Evolutionary conservation across 2,113 vertebrate species (phyloP).

Genomic region (Bos taurus): DNA sequence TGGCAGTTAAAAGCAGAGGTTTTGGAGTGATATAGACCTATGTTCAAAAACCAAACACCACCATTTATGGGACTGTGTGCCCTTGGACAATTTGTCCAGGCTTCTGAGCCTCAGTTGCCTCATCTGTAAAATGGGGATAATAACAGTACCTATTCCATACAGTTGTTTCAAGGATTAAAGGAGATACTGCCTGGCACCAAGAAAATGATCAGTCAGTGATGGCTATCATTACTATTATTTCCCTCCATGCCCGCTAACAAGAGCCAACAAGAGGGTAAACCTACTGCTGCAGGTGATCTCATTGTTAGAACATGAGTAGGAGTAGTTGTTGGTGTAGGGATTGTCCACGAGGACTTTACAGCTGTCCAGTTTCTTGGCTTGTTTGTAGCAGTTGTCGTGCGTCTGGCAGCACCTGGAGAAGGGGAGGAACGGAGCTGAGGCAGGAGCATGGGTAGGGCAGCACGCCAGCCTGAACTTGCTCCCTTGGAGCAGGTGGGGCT

Average conservation of each 20-base stretch:
- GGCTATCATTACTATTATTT: not conserved
- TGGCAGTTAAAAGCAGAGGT: not conserved
- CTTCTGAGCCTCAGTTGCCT: not conserved
- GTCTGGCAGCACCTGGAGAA: slow-evolving; percentile 86
- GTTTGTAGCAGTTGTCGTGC: slow-evolving; percentile 85
- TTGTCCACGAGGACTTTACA: slow-evolving; percentile 80
- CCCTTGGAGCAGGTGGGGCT: not conserved
- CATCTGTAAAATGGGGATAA: not conserved
- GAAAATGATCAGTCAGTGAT: not conserved
- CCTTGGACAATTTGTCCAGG: not conserved
- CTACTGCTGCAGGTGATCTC: slow-evolving; percentile 86
- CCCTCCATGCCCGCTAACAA: not conserved
- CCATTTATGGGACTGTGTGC: not conserved
- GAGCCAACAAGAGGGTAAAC: slow-evolving; percentile 36
- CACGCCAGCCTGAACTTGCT: not conserved
- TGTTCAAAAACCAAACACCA: not conserved
- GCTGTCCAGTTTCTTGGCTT: slow-evolving; percentile 35
- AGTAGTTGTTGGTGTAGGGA: slow-evolving; percentile 83
- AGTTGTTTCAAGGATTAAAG: not conserved
- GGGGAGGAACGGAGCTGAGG: not conserved
- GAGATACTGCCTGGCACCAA: not conserved
- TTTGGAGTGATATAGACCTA: not conserved
- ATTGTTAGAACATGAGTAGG: slow-evolving; percentile 74
- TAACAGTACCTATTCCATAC: not conserved
- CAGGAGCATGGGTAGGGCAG: no score